Base-by-base conservation (phyloP, 1,140 invertebrate genomes). In the Psix sp. region DNA sequence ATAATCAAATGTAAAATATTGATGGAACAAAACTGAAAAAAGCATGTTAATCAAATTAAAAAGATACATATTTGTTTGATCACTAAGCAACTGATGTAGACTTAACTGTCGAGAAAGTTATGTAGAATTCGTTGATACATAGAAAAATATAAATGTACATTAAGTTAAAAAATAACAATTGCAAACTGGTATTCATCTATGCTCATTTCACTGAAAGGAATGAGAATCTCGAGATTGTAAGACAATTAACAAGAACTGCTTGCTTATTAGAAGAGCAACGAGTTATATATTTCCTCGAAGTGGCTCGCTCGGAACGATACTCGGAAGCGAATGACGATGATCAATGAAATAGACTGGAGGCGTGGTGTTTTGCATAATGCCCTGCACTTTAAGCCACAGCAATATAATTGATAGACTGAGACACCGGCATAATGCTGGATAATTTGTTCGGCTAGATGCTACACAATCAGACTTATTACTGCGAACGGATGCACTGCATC, bases 381-480 rank as follows among this genome's bases (percentile, higher is more conserved):
- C n/a, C 26, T 49, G 42, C 63, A 51, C 52, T 74, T 63, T 62
- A 48, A 60, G 56, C 24, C 57, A 48, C 35, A 20, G 63, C 45
- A 15, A 38, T 42, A 78, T 84, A 85, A 87, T 84, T 87, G 82
- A 86, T 86, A 81, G 84, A 80, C 84, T 80, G 83, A 81, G 82
- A 80, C 77, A 77, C 65, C 78, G 71, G 79, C 67, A 86, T 85
- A 85, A 86, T 85, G 78, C 81, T 45, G 77, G 81, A 81, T 84
- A 83, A 87, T 87, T 87, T 87, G 86, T 86, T 81, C 84, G 71
- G 75, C 78, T 82, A 79, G 77, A 71, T 78, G 77, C 78, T 78
- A 80, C 82, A 85, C 84, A 85, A 85, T 86, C 84, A 74, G 83
- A 86, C 84, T 85, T 86, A 85, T 86, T 85, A 81, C 84, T 79